Base-by-base conservation (phyloP, 2,888 invertebrate genomes). In the Zhengitettix transpicula region DNA sequence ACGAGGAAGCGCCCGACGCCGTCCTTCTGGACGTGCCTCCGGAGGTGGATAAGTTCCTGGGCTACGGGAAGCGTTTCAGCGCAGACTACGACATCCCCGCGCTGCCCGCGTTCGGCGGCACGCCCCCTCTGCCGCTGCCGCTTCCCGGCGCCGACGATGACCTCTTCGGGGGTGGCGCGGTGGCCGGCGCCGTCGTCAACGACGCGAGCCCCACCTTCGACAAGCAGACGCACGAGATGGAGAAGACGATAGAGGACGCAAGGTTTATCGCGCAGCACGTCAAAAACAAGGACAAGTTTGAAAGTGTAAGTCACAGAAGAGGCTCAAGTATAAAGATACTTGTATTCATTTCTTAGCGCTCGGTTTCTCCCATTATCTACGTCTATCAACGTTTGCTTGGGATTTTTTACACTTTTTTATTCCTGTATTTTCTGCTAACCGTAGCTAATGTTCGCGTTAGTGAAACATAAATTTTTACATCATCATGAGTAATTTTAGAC, bases 241-340 rank as follows among this genome's bases (percentile, higher is more conserved):
- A 93, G 75, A 90, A 90, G 75, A 90, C 93, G 69, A 85, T 92
- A 74, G 89, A 90, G 72, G 91, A 92, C 68, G 90, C 93, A 66
- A 84, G 89, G 70, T 94, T 94, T 75, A 92, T 94, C 77, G 93
- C 93, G 71, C 94, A 94, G 76, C 94, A 94, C 74, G 90, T 92
- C 74, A 88, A 85, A 75, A 94, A 94, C 78, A 90, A 92, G 77
- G 93, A 94, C 76, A 89, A 88, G 74, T 94, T 92, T 74, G 92
- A 91, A 75, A 89, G 87, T 75, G 93, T 93, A 79, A 87, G 89
- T 85, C 2, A 47, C 17, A n/a, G n/a, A n/a, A n/a, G n/a, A n/a
- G n/a, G n/a, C 42, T 28, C 42, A 15, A 14, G n/a, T n/a, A n/a
- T n/a, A n/a, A n/a, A n/a, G n/a, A n/a, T n/a, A n/a, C n/a, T n/a